A percentile compares a stretch with the other conserved stretches of the same genome.
Evolutionary conservation across 2,888 invertebrate genomes (phyloP).

Genomic region (Polietes domitor): DNA sequence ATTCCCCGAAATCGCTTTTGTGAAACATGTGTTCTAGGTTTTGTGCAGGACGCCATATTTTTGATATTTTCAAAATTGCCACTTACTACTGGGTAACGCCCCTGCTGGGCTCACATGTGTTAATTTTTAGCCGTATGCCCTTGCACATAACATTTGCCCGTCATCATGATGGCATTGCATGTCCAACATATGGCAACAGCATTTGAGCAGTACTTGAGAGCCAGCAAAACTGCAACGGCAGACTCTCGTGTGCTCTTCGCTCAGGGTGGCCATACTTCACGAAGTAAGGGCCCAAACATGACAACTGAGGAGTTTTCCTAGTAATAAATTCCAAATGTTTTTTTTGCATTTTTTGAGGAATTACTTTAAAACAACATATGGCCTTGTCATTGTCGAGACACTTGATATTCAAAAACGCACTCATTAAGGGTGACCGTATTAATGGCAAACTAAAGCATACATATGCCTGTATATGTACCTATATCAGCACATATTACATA

Average conservation of each 20-base stretch:
- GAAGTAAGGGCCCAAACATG: no score
- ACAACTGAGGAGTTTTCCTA: not conserved
- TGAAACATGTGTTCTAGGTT: constrained; percentile 32
- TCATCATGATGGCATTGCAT: not conserved
- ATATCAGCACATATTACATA: not conserved
- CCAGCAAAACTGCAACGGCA: not conserved
- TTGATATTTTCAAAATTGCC: constrained; percentile 31
- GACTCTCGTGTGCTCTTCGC: not conserved
- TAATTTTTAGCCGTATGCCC: not conserved
- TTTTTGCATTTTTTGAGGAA: not conserved
- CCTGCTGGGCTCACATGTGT: constrained; percentile 10
- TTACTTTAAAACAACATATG: constrained; percentile 6
- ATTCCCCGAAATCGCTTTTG: not conserved
- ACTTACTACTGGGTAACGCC: constrained; percentile 25
- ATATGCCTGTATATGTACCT: not conserved
- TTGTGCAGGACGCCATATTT: constrained; percentile 29
- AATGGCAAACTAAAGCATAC: no score
- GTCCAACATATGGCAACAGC: constrained; percentile 7
- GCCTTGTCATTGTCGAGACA: constrained; percentile 16
- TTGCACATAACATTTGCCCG: not conserved
- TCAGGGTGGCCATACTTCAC: constrained; percentile 12
- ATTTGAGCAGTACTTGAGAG: not conserved
- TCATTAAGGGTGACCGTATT: constrained; percentile 15
- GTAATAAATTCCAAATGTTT: not conserved
- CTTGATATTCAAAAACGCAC: constrained; percentile 3